Base-by-base conservation (phyloP, 2,888 invertebrate species). In the Leptothorax acervorum region DNA sequence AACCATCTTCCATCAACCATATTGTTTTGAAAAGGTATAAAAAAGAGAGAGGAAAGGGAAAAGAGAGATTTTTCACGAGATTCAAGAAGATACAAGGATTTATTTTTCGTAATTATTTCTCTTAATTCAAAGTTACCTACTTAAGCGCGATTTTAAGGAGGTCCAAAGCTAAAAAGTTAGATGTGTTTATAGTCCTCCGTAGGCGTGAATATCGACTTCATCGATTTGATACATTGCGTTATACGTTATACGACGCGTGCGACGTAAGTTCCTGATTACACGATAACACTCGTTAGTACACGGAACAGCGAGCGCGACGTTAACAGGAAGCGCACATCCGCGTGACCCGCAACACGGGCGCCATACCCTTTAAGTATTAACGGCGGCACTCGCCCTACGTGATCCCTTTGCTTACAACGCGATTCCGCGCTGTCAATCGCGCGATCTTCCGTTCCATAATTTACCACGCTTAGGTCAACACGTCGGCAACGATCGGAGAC, bases 301-400 rank as follows among this genome's bases (percentile, higher is more conserved):
- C 87, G 86, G 53, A 65, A 78, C 85, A 82, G 87, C 85, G 85
- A 87, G 85, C 84, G 89, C 87, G 90, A 92, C 92, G 90, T 91
- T 90, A 91, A 92, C 89, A 93, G 93, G 93, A 93, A 93, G 91
- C 85, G 84, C 88, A 87, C 82, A 85, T 87, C 90, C 90, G 92
- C 93, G 92, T 92, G 91, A 92, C 84, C 84, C 79, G 89, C 57
- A n/a, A n/a, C 62, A n/a, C 62, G 45, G 15, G 35, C 62, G n/a
- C 66, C 76, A 3, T 86, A 39, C 68, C 81, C 89, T 90, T 88
- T 90, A 90, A 89, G 89, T 90, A 92, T 92, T 90, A 88, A 85
- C 87, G 90, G 90, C 91, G 88, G 83, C 86, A 84, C 83, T 78
- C 84, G 85, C 42, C 82, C 88, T 91, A 92, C 92, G 92, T 92